These are phyloP conservation scores for Pachyramphus minor DNA, from an alignment of 2,113 vertebrate species.

Conservation along the genomic window DNA sequence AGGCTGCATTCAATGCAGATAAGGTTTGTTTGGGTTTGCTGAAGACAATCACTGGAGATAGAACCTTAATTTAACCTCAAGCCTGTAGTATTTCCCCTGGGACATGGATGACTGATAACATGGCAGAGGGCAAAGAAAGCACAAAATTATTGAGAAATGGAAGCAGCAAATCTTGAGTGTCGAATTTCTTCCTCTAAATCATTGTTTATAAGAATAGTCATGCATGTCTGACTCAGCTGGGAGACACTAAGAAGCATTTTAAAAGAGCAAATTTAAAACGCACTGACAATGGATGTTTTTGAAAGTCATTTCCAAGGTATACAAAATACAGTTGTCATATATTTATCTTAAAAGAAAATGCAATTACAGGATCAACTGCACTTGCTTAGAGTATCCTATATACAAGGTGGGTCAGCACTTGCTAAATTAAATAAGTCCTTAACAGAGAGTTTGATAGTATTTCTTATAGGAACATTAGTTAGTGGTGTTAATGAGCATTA, in stretches of 20 bases:
- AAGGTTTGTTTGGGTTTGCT: slow-evolving; percentile 67
- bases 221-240: slow-evolving; percentile 23
- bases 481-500: slow-evolving; percentile 64
- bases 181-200: slow-evolving; percentile 69
- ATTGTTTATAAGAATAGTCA: slow-evolving; percentile 62
- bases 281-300: not conserved
- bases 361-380: not conserved
- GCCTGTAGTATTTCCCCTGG: slow-evolving; percentile 64
- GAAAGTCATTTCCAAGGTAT: not conserved
- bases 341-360: not conserved
- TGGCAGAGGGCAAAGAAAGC: slow-evolving; percentile 49
- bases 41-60: slow-evolving; percentile 69
- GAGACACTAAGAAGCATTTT: not conserved
- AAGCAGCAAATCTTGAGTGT: slow-evolving; percentile 21
- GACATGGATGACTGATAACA: slow-evolving; percentile 68
- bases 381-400: slow-evolving; percentile 14
- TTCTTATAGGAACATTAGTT: slow-evolving; percentile 66
- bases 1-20: slow-evolving; percentile 48
- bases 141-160: slow-evolving; percentile 71
- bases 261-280: slow-evolving; percentile 19
- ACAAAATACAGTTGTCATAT: not conserved
- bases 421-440: slow-evolving; percentile 71
- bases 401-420: slow-evolving; percentile 33
- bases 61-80: slow-evolving; percentile 75
- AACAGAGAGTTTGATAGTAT: slow-evolving; percentile 62